Evolutionary conservation across 2,797 vertebrate genomes (phyloP), one percentile per base, ranked within the genome.

Genomic region (Acipenser transmontanus): DNA sequence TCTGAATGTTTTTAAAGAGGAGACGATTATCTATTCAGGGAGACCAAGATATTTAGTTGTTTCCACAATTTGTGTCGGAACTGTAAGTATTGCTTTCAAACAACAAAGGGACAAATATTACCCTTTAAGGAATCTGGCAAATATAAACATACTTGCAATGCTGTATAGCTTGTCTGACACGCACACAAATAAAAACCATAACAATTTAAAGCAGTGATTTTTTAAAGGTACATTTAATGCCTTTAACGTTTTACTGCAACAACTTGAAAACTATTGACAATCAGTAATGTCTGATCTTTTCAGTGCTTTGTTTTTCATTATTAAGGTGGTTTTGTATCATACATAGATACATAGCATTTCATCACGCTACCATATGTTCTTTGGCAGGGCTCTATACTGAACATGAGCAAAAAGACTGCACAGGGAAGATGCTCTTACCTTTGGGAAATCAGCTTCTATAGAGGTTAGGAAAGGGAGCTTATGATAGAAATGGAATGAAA

Each of bases 391-490:
- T 62, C n/a, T 47, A 60, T 65, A 59, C 50, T 12, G 14, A 69
- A 63, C 52, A 59, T 69, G 68, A 72, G 61, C 20, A 13, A 62
- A 70, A 1, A 72, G 47, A 78, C 61, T 61, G 61, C 70, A 59
- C 72, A 74, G 69, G 80, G 85, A 76, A 76, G 60, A 69, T 76
- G 82, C 75, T 86, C 94, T 97, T 93, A 95, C 94, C 96, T 98
- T 94, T 89, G 87, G 92, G 89, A 80, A 91, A 84, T 92, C 92
- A 89, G 90, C 93, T 91, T 93, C 91, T 92, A 92, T 75, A 89
- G 85, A 92, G 88, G 91, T 98, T 95, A 96, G 89, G 93, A 93
- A 87, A 91, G 94, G 93, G 94, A 96, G 94, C 93, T 97, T 92
- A 87, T 82, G 85, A 84, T 74, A 87, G 87, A 92, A 85, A 87